Base-by-base conservation (phyloP, 2,797 vertebrate genomes). In the Gastrophryne carolinensis region DNA sequence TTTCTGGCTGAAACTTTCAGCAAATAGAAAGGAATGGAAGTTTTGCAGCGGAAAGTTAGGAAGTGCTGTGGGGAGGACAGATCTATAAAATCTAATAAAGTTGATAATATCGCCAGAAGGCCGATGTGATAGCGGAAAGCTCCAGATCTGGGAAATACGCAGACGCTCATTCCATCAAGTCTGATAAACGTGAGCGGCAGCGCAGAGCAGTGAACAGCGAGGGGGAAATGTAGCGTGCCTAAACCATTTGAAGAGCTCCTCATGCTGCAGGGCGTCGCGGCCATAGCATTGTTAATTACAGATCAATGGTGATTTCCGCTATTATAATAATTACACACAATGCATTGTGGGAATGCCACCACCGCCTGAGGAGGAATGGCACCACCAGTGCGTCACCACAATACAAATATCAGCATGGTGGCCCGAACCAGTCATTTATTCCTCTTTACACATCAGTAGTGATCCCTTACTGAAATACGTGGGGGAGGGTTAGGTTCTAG, bases 271-370 rank as follows among this genome's bases (percentile, higher is more conserved):
- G 63, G 72, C n/a, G n/a, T 27, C 30, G 4, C 35, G 67, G 60
- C 67, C 64, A 75, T 66, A 11, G 15, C 27, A 75, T 66, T 49
- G 62, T 67, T 75, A 67, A 75, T 75, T 75, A 66, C 37, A 75
- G 54, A 67, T 58, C 60, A 75, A 75, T 75, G 63, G 63, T 58
- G 56, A 64, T 73, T 62, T 75, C 56, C 26, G 53, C 58, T 17
- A 15, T 37, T 49, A 64, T 30, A 13, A 58, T 65, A 66, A 74
- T 74, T 65, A 62, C 34, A 37, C 53, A 21, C 17, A 75, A 75
- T 50, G 53, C 27, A 17, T 52, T 50, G 50, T 35, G 35, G 37
- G 60, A n/a, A n/a, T n/a, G n/a, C n/a, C n/a, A n/a, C n/a, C n/a
- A n/a, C n/a, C n/a, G n/a, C n/a, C n/a, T n/a, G n/a, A n/a, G n/a